Conservation (phyloP, 2,113 vertebrate species). For the Cisticola juncidis region DNA sequence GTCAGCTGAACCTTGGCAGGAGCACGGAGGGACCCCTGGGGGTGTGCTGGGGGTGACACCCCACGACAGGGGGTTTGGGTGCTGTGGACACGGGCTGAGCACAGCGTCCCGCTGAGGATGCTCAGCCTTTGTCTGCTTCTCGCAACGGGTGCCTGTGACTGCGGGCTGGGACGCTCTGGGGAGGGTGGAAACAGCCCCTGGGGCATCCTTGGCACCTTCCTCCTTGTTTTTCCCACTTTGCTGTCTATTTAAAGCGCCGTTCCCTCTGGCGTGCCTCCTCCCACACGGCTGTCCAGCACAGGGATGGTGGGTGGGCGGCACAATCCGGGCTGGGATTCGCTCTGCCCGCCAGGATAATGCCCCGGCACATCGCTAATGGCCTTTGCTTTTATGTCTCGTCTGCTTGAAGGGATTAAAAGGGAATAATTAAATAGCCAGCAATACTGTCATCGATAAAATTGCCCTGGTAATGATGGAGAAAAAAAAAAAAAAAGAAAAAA, state of each 20-base stretch:
- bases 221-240: not conserved
- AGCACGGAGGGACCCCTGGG: rapidly evolving
- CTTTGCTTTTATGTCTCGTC: conserved; percentile 12
- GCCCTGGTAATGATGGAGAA: not conserved
- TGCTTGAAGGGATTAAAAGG: conserved; percentile 22
- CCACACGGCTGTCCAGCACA: rapidly evolving
- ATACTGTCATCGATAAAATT: not conserved
- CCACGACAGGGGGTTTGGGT: not conserved
- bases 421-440: conserved; percentile 40
- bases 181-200: not conserved
- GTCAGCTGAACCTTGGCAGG: not conserved
- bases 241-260: not conserved
- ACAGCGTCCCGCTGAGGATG: not conserved
- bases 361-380: not conserved
- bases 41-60: not conserved
- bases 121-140: not conserved
- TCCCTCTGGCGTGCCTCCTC: not conserved
- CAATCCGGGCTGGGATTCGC: not conserved
- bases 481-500: not conserved
- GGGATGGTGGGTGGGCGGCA: not conserved
- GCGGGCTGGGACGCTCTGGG: rapidly evolving
- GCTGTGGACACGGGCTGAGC: not conserved
- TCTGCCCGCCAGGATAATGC: not conserved
- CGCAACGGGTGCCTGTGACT: rapidly evolving
- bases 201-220: not conserved